A percentile compares a stretch with the other conserved stretches of the same genome.
These are phyloP conservation scores for Calliopum simillimum DNA, from an alignment of 2,888 invertebrate species.

Conservation along the genomic window DNA sequence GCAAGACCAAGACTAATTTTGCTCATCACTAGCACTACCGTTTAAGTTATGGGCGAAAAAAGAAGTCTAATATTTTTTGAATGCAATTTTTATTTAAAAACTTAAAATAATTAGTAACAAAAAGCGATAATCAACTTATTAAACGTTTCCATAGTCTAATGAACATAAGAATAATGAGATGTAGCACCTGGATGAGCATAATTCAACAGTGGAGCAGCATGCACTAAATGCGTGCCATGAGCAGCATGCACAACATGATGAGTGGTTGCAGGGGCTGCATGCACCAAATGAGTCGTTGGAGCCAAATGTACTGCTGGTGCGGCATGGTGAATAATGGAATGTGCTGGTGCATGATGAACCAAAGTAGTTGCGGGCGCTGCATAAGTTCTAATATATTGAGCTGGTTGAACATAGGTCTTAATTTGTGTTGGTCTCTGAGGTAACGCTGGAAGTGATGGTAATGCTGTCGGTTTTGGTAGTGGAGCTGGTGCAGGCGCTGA, in stretches of 20 bases:
- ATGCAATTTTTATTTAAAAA: no score
- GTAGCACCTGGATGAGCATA: slow-evolving; percentile 51
- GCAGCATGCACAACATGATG: slow-evolving; percentile 45
- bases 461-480: slow-evolving; percentile 33
- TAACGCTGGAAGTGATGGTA: background rate
- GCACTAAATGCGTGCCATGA: slow-evolving; percentile 43
- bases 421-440: slow-evolving; percentile 19
- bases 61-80: no score
- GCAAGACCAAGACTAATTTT: no score
- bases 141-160: slow-evolving; percentile 40
- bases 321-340: slow-evolving; percentile 43
- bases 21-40: no score
- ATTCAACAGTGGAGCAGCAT: slow-evolving; percentile 47
- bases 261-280: slow-evolving; percentile 37
- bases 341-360: slow-evolving; percentile 52
- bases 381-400: slow-evolving; percentile 45
- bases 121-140: no score
- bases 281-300: slow-evolving; percentile 44
- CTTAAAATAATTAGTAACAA: no score
- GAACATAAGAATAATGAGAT: slow-evolving; percentile 57
- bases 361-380: slow-evolving; percentile 52
- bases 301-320: slow-evolving; percentile 45
- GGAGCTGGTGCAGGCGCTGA: background rate
- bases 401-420: slow-evolving; percentile 46
- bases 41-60: no score